A percentile compares a stretch with the other conserved stretches of the same genome.
Evolutionary conservation across 2,888 invertebrate species (phyloP).

Genomic region (Ganaspis brasiliensis): DNA sequence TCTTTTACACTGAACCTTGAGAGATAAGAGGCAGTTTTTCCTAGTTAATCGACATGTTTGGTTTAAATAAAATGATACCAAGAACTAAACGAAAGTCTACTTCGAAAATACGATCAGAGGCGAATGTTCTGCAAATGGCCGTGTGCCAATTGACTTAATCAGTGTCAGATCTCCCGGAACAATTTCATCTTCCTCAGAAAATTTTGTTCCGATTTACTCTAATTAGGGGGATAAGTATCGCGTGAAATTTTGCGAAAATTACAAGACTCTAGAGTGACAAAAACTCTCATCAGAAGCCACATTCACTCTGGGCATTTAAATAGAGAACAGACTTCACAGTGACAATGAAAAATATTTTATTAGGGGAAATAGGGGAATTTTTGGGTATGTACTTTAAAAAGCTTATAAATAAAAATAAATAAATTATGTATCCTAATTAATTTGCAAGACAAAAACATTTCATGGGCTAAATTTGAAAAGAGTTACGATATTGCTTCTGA

Average conservation of each 20-base stretch:
- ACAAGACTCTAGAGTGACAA: background rate
- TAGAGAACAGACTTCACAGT: too few relatives aligned
- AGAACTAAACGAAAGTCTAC: constrained; percentile 52
- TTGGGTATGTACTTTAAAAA: too few relatives aligned
- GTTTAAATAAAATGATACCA: constrained; percentile 18
- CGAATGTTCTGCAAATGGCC: constrained; percentile 62
- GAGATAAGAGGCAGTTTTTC: background rate
- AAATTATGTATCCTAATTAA: too few relatives aligned
- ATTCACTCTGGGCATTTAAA: too few relatives aligned
- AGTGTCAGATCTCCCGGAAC: constrained; percentile 54
- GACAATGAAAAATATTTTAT: too few relatives aligned
- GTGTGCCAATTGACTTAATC: constrained; percentile 69
- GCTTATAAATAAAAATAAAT: too few relatives aligned
- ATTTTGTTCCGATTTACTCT: background rate
- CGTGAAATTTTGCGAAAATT: background rate
- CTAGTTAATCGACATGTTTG: constrained; percentile 20
- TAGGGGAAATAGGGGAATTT: too few relatives aligned
- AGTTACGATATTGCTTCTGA: too few relatives aligned
- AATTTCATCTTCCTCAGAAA: constrained; percentile 25
- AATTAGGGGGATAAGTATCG: background rate
- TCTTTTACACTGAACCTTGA: background rate
- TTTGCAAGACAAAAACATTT: too few relatives aligned
- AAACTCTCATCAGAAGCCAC: too few relatives aligned
- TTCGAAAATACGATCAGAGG: constrained; percentile 63
- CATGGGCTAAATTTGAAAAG: too few relatives aligned